phyloP scores from a whole-genome alignment of 2,113 vertebrate species.

The Macroglossus sobrinus region DNA sequence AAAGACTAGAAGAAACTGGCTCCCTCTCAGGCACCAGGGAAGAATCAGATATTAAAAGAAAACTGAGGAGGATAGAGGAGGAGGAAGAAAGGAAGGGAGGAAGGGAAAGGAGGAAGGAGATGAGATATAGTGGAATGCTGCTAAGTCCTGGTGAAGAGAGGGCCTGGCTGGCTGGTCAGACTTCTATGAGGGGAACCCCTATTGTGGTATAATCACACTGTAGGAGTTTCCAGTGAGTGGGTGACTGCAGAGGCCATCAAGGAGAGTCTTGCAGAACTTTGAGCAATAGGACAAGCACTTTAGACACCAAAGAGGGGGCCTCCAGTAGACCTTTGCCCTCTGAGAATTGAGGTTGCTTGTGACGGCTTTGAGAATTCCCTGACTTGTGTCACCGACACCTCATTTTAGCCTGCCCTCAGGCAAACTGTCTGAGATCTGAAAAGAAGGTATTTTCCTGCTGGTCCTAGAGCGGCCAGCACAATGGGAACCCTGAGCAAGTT shows the following conservation, averaged over 20 bases:
- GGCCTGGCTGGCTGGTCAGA: neutral
- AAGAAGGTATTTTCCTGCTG: neutral
- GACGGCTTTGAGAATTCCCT: neutral
- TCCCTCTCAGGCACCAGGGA: neutral
- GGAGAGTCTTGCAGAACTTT: neutral
- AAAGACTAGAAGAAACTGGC: neutral
- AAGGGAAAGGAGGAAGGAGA: too few relatives aligned
- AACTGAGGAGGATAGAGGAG: neutral
- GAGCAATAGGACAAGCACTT: neutral
- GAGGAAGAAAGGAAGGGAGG: rapidly evolving
- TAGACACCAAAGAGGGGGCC: neutral
- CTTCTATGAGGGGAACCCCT: neutral
- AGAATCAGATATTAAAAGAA: neutral
- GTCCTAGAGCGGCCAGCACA: neutral
- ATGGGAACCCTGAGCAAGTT: neutral
- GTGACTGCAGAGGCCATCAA: neutral
- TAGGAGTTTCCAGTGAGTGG: neutral
- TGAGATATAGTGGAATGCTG: too few relatives aligned
- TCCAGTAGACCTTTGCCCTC: neutral
- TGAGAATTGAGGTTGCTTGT: neutral
- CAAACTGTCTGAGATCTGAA: neutral
- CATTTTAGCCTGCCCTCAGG: neutral
- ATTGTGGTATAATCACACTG: neutral
- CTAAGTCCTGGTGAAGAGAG: neutral
- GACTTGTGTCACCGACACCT: neutral